A percentile compares a stretch with the other conserved stretches of the same genome.
These are phyloP conservation scores for Hyperopisus bebe DNA, from an alignment of 2,113 vertebrate species.

Conservation along the genomic window DNA sequence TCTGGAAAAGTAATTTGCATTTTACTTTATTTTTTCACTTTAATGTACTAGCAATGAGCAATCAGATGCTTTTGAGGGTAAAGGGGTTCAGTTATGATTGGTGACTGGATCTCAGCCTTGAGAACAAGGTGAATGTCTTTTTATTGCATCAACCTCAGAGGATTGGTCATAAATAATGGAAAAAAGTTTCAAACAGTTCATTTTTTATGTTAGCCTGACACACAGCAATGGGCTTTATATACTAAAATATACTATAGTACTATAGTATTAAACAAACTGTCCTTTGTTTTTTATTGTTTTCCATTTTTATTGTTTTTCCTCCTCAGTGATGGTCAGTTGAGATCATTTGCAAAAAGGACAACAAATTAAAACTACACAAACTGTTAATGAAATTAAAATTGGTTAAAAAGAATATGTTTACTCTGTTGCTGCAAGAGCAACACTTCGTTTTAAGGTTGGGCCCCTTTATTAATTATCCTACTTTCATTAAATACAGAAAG, in stretches of 20 bases:
- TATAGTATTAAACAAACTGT: background rate
- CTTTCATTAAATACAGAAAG: background rate
- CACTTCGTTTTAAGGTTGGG: background rate
- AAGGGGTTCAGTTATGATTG: background rate
- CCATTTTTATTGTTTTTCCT: background rate
- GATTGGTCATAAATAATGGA: background rate
- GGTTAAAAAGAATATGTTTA: background rate
- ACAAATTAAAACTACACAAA: background rate
- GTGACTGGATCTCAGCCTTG: background rate
- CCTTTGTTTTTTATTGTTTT: background rate
- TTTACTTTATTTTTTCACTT: constrained; percentile 2
- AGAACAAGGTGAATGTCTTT: background rate
- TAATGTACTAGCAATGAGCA: background rate
- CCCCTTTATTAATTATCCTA: background rate
- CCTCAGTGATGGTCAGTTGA: background rate
- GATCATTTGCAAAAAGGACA: background rate
- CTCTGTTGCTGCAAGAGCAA: background rate
- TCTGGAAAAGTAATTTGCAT: constrained; percentile 1
- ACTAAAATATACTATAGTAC: background rate
- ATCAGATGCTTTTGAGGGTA: background rate
- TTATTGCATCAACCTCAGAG: background rate
- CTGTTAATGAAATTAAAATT: background rate
- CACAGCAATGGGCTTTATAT: background rate
- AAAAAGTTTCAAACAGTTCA: background rate
- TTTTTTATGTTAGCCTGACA: background rate